A percentile compares a stretch with the other conserved stretches of the same genome.
Conservation (phyloP, 2,888 invertebrate species). For the Acleris cristana region DNA sequence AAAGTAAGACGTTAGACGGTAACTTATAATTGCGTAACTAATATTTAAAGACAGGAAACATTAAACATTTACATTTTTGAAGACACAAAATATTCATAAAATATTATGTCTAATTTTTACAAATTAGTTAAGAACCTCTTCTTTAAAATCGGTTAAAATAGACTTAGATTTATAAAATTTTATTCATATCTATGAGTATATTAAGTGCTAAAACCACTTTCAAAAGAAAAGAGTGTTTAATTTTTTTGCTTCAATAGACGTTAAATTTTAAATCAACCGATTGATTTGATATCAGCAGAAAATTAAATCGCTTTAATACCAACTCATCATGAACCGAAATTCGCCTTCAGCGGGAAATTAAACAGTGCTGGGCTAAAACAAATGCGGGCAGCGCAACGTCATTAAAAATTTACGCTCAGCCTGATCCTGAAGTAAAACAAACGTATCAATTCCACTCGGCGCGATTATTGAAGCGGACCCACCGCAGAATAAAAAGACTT, state of each 20-base stretch:
- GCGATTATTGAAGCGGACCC: slow-evolving; percentile 13
- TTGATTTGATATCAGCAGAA: not conserved
- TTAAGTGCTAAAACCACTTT: too few species aligned
- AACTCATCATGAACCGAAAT: not conserved
- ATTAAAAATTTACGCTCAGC: slow-evolving; percentile 52
- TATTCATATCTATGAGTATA: too few species aligned
- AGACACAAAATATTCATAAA: too few species aligned
- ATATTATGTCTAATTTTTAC: too few species aligned
- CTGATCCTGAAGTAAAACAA: slow-evolving; percentile 41
- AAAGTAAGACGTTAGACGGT: too few species aligned
- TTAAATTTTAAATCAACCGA: not conserved
- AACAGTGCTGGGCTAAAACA: slow-evolving; percentile 43
- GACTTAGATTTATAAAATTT: too few species aligned
- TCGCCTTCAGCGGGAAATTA: slow-evolving; percentile 7
- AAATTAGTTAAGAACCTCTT: too few species aligned
- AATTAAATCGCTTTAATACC: not conserved
- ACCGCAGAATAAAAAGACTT: not conserved
- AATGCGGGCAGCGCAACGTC: slow-evolving; percentile 46
- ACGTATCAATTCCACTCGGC: slow-evolving; percentile 34
- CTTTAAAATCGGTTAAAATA: too few species aligned
- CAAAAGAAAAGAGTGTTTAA: not conserved
- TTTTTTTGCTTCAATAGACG: not conserved
- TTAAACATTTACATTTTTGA: too few species aligned
- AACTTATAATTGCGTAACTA: too few species aligned
- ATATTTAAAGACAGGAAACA: too few species aligned